Percentiles rank a stretch among this genome's conserved stretches.
These are phyloP conservation scores for Amphipoea oculea DNA, from an alignment of 2,888 invertebrate species.

Conservation along the genomic window DNA sequence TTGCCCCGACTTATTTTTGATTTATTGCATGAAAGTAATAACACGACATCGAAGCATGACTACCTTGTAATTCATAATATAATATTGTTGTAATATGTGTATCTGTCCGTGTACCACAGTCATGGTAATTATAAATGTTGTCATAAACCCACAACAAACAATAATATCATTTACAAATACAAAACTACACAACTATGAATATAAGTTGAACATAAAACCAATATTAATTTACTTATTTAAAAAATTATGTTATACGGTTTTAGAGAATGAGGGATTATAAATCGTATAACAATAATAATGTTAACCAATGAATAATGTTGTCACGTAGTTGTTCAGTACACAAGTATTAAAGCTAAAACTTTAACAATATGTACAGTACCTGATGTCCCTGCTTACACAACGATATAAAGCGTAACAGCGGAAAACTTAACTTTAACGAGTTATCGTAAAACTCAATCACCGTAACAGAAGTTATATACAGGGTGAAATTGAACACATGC, in stretches of 20 bases:
- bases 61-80: constrained; percentile 78
- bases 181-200: constrained; percentile 65
- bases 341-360: constrained; percentile 79
- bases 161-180: constrained; percentile 71
- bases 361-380: constrained; percentile 82
- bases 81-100: constrained; percentile 72
- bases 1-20: constrained; percentile 77
- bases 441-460: constrained; percentile 76
- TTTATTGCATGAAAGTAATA: constrained; percentile 80
- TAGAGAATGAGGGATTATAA: constrained; percentile 58
- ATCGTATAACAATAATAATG: constrained; percentile 75
- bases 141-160: constrained; percentile 72
- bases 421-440: constrained; percentile 78
- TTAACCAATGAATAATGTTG: constrained; percentile 74
- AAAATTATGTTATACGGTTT: constrained; percentile 63
- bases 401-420: constrained; percentile 75
- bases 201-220: constrained; percentile 56
- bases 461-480: constrained; percentile 85
- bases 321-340: constrained; percentile 74
- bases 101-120: constrained; percentile 72
- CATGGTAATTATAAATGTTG: constrained; percentile 77
- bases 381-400: constrained; percentile 74
- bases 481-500: too few species aligned
- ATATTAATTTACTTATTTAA: constrained; percentile 54
- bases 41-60: constrained; percentile 83